Conservation (phyloP, 1,140 invertebrate genomes). For the Probaryconus sp. region DNA sequence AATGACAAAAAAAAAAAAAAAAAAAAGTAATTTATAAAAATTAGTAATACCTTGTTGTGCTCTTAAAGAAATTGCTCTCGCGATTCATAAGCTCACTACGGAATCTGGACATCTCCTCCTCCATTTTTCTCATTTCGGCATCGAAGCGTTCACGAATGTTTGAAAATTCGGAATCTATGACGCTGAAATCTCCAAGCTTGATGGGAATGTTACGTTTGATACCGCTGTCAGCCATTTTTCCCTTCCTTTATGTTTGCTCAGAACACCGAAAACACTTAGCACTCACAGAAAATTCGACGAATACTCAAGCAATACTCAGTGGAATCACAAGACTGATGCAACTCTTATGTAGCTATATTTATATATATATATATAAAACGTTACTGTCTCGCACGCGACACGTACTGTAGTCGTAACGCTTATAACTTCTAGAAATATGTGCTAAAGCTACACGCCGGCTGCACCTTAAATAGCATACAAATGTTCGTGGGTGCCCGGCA, state of each 20-base stretch:
- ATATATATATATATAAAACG: conserved; percentile 19
- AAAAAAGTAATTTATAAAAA: conserved; percentile 57
- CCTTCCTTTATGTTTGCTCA: conserved; percentile 3
- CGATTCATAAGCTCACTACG: conserved; percentile 94
- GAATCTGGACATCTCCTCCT: conserved; percentile 98
- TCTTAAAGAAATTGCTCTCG: conserved; percentile 94
- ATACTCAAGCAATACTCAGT: conserved; percentile 2
- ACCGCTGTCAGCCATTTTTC: conserved; percentile 86
- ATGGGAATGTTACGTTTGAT: conserved; percentile 94
- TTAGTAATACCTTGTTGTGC: conserved; percentile 91
- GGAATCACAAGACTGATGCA: conserved; percentile 19
- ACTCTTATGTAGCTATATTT: background rate
- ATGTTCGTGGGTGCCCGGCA: conserved; percentile 69
- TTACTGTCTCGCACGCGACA: conserved; percentile 3
- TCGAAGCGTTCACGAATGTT: conserved; percentile 97
- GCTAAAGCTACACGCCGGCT: conserved; percentile 62
- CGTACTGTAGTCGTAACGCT: conserved; percentile 39
- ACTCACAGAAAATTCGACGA: conserved; percentile 9
- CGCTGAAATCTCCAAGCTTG: conserved; percentile 94
- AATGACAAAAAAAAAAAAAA: background rate
- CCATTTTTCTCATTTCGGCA: conserved; percentile 97
- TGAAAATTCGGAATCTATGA: conserved; percentile 97
- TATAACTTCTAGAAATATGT: conserved; percentile 68
- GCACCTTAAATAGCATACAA: conserved; percentile 73
- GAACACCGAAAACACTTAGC: conserved; percentile 41